Evolutionary conservation across 2,888 invertebrate species (phyloP), one percentile per base, ranked within the genome.

Genomic region (Polietes domitor): DNA sequence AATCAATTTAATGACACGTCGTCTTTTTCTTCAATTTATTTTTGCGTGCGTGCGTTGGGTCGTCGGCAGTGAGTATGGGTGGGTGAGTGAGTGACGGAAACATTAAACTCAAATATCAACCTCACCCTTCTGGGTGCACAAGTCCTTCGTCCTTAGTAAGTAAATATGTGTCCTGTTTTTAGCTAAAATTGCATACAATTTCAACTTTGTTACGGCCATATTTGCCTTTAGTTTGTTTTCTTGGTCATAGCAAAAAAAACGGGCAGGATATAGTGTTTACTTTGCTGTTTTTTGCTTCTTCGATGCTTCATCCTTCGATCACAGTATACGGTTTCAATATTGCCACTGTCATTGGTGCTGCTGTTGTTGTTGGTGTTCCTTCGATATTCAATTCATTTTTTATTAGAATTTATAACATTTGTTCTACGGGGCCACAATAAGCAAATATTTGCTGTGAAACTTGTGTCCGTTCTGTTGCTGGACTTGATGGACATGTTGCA

Each of bases 101-200:
- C 79, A 72, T 78, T 79, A 79, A 74, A 74, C 79, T 74, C 43
- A 68, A 79, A 79, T 58, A 79, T 79, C 68, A 79, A 74, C 79
- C 78, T 53, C 63, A 65, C 21, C 26, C 26, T 28, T 4, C 21
- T 4, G 32, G 19, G 10, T 68, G 37, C 17, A 15, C 19, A 9
- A 41, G 28, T 55, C 24, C 28, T 47, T 21, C 78, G 63, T 72
- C 63, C 79, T 68, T 79, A 24, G 73, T 78, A 78, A 79, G 73
- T 74, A 74, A 79, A 79, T 74, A 79, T 43, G 24, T 21, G 21
- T 41, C 43, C 41, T 17, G 43, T 24, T 21, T 74, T 15, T 65
- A 68, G 26, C 26, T 55, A 79, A 79, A 79, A 73, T 74, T 79
- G 74, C 68, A 79, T 79, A 74, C 73, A 55, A 68, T 68, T 43